Percentiles rank a stretch among this genome's conserved stretches.
Conservation (phyloP, 2,113 vertebrate species). For the Tiliqua scincoides region DNA sequence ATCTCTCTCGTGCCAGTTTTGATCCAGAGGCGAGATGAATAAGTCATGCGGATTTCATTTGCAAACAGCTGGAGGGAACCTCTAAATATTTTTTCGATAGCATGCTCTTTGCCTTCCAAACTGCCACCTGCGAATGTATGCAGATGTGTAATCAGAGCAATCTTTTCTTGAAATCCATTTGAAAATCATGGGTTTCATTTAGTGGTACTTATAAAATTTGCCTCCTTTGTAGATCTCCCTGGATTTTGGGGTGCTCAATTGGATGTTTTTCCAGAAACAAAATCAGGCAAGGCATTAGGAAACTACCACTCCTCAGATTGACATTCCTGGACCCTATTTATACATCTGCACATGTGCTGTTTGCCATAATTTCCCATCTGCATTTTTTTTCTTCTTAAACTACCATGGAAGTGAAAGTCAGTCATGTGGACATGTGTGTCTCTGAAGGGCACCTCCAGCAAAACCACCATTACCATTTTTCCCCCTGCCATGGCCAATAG, state of each 20-base stretch:
- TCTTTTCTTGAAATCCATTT: background rate
- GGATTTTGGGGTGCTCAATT: background rate
- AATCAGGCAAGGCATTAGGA: background rate
- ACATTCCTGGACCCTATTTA: background rate
- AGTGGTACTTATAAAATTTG: background rate
- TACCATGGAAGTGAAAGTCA: background rate
- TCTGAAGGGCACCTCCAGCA: no score
- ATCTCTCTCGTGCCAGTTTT: constrained; percentile 10
- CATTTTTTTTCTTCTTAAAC: background rate
- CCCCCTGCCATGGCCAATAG: no score
- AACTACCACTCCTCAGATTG: background rate
- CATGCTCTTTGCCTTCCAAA: background rate
- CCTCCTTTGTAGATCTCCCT: background rate
- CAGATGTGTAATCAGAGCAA: background rate
- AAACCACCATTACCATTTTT: no score
- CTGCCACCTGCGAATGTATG: background rate
- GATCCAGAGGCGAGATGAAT: constrained; percentile 20
- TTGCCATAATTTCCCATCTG: background rate
- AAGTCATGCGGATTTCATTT: constrained; percentile 12
- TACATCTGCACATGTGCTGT: background rate
- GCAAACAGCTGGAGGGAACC: background rate
- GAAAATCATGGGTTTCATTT: background rate
- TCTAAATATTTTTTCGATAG: background rate
- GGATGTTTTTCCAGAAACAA: background rate
- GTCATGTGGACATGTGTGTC: background rate